phyloP scores from a whole-genome alignment of 1,140 invertebrate species.

The Orius insidiosus region DNA sequence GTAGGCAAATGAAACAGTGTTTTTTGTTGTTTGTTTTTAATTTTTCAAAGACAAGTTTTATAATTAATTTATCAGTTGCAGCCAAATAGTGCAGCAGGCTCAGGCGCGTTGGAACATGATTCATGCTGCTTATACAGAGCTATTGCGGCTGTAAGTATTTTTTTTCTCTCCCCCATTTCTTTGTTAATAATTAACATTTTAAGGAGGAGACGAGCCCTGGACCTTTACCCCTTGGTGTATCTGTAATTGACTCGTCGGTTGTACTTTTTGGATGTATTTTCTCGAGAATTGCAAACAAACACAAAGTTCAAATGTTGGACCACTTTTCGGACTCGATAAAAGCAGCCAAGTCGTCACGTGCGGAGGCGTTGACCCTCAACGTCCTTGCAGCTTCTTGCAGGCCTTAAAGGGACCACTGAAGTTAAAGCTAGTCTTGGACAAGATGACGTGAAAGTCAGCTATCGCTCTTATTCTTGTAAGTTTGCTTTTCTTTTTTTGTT shows the following conservation, averaged over 20 bases:
- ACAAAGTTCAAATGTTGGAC: conserved; percentile 88
- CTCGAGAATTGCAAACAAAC: conserved; percentile 86
- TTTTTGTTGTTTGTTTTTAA: conserved; percentile 11
- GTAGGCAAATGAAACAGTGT: not conserved
- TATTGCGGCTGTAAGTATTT: conserved; percentile 20
- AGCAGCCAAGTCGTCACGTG: conserved; percentile 72
- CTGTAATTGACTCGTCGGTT: conserved; percentile 90
- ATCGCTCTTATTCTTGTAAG: conserved; percentile 56
- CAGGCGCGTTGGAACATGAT: conserved; percentile 89
- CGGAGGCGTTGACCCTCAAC: conserved; percentile 94
- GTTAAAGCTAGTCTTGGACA: conserved; percentile 70
- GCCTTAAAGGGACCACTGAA: conserved; percentile 75
- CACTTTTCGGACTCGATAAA: conserved; percentile 91
- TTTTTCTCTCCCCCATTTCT: too few species aligned
- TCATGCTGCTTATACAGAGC: conserved; percentile 72
- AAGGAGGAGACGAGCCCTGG: conserved; percentile 34
- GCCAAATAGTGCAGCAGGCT: conserved; percentile 80
- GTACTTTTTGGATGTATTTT: conserved; percentile 86
- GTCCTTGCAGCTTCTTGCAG: conserved; percentile 85
- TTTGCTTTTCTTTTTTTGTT: not conserved
- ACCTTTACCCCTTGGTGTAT: conserved; percentile 86
- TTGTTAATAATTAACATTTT: not conserved
- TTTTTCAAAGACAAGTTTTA: too few species aligned
- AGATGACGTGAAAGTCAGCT: conserved; percentile 77
- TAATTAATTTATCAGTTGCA: conserved; percentile 42